Evolutionary conservation across 2,797 vertebrate genomes (phyloP).

Genomic region (Rhincodon typus): DNA sequence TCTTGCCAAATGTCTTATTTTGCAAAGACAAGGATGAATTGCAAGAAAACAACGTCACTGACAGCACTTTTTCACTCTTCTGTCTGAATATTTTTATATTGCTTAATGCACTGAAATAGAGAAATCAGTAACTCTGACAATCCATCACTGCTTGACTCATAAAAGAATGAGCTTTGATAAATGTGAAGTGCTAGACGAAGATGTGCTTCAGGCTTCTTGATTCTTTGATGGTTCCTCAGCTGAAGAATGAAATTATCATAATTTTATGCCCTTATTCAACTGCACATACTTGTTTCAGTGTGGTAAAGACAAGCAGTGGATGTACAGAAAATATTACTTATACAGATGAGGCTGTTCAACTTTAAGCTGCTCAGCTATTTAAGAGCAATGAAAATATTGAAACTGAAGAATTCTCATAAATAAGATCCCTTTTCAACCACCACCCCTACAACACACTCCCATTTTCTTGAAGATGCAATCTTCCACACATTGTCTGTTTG

Average conservation of each 20-base stretch:
- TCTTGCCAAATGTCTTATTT: background rate
- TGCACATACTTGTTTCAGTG: background rate
- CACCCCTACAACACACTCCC: too few species aligned
- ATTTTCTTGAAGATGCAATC: background rate
- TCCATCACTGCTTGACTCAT: background rate
- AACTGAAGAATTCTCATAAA: background rate
- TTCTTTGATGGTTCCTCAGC: conserved; percentile 14
- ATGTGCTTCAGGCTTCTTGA: conserved; percentile 29
- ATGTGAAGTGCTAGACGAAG: conserved; percentile 15
- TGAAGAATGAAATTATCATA: conserved; percentile 33
- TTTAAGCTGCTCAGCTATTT: background rate
- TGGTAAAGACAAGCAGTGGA: background rate
- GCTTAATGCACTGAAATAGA: conserved; percentile 14
- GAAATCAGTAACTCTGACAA: conserved; percentile 17
- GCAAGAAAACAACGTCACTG: conserved; percentile 12
- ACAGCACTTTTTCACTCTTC: background rate
- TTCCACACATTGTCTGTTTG: background rate
- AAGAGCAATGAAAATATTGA: conserved; percentile 1
- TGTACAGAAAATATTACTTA: background rate
- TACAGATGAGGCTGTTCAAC: background rate
- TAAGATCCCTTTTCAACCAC: too few species aligned
- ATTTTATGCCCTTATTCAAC: conserved; percentile 1
- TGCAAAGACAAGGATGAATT: background rate
- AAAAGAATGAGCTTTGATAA: conserved; percentile 32
- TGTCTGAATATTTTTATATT: conserved; percentile 19